phyloP scores from a whole-genome alignment of 2,113 vertebrate species.

The Desmodus rotundus region DNA sequence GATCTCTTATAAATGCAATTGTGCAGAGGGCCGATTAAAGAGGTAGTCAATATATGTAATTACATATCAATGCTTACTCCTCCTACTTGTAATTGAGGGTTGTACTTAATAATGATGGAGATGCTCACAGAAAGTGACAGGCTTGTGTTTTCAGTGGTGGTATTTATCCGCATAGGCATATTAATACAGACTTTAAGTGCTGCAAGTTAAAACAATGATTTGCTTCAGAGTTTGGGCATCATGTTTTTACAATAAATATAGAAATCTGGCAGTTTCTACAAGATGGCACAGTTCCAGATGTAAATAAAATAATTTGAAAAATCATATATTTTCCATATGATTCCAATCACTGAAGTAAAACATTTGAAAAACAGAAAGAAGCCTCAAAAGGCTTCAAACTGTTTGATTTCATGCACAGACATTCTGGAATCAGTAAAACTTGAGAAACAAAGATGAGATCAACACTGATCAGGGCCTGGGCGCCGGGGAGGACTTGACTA shows the following conservation, averaged over 20 bases:
- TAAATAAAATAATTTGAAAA: neutral
- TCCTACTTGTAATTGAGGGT: neutral
- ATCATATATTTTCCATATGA: neutral
- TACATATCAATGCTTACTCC: neutral
- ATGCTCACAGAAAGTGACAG: neutral
- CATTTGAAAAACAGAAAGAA: slow-evolving; percentile 16
- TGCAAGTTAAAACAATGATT: neutral
- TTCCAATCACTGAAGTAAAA: neutral
- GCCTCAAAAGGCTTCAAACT: neutral
- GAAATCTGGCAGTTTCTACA: neutral
- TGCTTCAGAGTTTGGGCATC: neutral
- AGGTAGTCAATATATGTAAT: neutral
- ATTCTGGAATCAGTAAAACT: neutral
- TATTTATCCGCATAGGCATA: neutral
- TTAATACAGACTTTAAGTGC: neutral
- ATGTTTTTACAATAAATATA: neutral
- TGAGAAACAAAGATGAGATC: neutral
- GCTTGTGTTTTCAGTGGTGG: neutral
- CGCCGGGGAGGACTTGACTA: neutral
- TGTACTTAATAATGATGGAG: neutral
- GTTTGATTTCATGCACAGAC: neutral
- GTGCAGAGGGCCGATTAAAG: neutral
- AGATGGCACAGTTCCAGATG: neutral
- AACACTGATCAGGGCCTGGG: neutral
- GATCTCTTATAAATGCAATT: neutral